Evolutionary conservation across 2,797 vertebrate species (phyloP).

Genomic region (Aphelocoma californica): DNA sequence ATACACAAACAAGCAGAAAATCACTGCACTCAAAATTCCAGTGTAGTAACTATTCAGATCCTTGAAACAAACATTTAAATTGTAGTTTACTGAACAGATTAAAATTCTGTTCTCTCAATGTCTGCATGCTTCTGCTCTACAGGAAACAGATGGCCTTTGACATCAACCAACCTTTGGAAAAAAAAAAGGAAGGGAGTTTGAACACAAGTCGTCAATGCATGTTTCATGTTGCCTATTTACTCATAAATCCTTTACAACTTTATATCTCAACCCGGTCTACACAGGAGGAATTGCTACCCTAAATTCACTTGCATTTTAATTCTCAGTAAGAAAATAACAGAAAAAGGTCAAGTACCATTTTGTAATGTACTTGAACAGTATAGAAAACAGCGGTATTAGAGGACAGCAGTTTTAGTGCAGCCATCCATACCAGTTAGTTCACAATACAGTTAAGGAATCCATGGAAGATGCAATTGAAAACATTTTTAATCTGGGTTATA

Average conservation of each 20-base stretch:
- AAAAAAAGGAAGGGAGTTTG: conserved; percentile 39
- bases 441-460: not conserved
- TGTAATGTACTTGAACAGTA: not conserved
- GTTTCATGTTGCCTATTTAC: conserved; percentile 34
- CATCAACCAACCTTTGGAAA: not conserved
- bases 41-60: not conserved
- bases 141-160: conserved; percentile 64
- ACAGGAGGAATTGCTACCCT: not conserved
- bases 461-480: not conserved
- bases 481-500: not conserved
- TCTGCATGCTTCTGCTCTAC: conserved; percentile 6
- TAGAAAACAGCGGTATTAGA: not conserved
- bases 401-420: not conserved
- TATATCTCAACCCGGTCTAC: not conserved
- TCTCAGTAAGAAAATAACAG: not conserved
- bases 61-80: conserved; percentile 44
- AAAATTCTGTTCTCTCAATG: conserved; percentile 49
- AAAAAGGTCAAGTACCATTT: not conserved
- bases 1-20: conserved; percentile 11
- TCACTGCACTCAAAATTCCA: not conserved
- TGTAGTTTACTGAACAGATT: conserved; percentile 58
- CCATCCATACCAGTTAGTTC: not conserved
- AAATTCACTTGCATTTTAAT: not conserved
- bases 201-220: not conserved
- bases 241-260: not conserved